Conservation (phyloP, 2,797 vertebrate species). For the Urosaurus nigricauda region DNA sequence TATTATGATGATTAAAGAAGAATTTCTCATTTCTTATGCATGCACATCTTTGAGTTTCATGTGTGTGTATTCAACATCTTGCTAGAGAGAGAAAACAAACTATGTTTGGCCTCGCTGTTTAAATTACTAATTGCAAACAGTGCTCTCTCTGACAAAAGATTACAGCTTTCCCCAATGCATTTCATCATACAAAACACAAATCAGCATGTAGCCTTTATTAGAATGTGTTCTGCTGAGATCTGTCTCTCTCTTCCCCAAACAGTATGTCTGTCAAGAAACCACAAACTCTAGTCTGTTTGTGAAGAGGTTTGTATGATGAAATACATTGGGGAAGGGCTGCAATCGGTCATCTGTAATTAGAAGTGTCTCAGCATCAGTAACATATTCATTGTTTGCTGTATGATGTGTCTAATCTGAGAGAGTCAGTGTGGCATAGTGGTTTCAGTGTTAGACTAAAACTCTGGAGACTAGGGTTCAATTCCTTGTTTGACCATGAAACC, state of each 20-base stretch:
- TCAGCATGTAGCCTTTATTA: neutral
- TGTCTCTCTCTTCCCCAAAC: no score
- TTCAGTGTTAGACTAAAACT: no score
- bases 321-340: neutral
- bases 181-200: slow-evolving; percentile 2
- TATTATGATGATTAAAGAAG: neutral
- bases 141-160: neutral
- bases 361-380: neutral
- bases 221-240: neutral
- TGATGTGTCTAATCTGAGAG: neutral
- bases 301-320: slow-evolving; percentile 19
- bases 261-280: neutral
- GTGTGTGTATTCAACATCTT: neutral
- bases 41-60: neutral
- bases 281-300: neutral
- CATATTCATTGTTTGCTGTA: neutral
- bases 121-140: neutral
- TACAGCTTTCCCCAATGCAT: neutral
- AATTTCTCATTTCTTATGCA: neutral
- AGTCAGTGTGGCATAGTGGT: no score
- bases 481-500: no score
- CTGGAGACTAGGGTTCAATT: no score
- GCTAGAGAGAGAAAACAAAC: neutral
- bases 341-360: slow-evolving; percentile 1
- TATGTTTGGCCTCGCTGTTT: neutral